Evolutionary conservation across 1,140 invertebrate genomes (phyloP).

Genomic region (Nautilus pompilius): DNA sequence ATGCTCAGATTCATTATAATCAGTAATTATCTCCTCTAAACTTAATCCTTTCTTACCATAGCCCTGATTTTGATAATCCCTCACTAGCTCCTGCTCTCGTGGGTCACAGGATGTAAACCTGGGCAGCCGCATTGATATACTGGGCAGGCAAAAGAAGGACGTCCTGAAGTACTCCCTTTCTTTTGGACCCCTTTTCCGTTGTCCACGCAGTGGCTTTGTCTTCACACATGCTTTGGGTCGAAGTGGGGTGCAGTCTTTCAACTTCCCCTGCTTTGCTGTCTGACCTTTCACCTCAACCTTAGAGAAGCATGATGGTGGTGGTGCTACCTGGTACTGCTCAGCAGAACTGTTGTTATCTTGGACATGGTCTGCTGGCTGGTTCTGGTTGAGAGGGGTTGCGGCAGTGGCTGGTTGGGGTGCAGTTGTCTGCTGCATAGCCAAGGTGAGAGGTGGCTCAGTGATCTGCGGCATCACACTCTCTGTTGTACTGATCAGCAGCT

Average conservation of each 20-base stretch:
- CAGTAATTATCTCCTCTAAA: no score
- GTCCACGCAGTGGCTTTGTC: no score
- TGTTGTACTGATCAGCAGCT: neutral
- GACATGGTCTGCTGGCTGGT: neutral
- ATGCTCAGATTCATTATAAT: no score
- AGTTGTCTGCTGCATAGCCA: neutral
- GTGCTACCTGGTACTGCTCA: no score
- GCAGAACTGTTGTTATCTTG: neutral
- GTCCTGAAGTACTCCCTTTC: slow-evolving; percentile 19
- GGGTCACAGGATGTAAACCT: slow-evolving; percentile 19
- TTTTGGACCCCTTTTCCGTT: slow-evolving; percentile 19
- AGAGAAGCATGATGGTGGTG: no score
- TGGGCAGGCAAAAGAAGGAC: slow-evolving; percentile 22
- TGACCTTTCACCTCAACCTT: no score
- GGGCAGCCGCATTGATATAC: slow-evolving; percentile 15
- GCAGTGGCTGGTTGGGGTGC: neutral
- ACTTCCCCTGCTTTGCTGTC: no score
- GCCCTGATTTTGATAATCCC: slow-evolving; percentile 18
- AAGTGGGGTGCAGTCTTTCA: no score
- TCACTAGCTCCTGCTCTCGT: slow-evolving; percentile 13
- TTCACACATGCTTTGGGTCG: no score
- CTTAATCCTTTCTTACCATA: slow-evolving; percentile 14
- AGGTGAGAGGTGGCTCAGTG: no score
- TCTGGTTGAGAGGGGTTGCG: neutral
- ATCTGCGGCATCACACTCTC: no score